Base-by-base conservation (phyloP, 1,140 invertebrate species). In the Sarcophaga peregrina region DNA sequence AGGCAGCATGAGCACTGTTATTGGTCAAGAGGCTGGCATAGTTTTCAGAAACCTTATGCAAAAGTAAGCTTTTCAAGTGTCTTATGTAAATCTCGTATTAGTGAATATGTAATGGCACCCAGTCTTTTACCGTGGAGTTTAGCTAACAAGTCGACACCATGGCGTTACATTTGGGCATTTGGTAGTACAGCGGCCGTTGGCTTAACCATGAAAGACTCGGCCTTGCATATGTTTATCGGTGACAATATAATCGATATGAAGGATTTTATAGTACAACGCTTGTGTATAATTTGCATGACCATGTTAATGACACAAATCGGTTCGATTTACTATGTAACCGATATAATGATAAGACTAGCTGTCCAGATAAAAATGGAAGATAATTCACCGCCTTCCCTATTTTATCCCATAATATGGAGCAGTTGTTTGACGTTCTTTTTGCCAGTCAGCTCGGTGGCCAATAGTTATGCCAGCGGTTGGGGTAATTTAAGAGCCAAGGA, bases 381-480 rank as follows among this genome's bases (percentile, higher is more conserved):
- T 0, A 20, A 68, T 20, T 9, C n/a, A 5, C 6, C 62, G 62
- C n/a, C 62, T 20, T 20, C 20, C 3, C 5, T 68, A 4, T 8
- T 68, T 3, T 68, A 20, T 68, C 62, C 62, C 15, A 68, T 68
- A 20, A 7, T n/a, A 17, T 68, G 62, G 62, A 17, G n/a, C 47
- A 50, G n/a, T 78, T 50, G 62, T 17, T 8, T 78, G 25, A 17
- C 75, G 0, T 78, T 78, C 17, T 8, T 78, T 15, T 17, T 78
- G 47, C 75, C 75, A 0, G 25, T 78, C 10, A 78, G 75, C 15
- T 50, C 47, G 17, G 46, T 48, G 15, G 47, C 75, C 6, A 78
- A 78, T 78, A 50, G 75, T 50, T 78, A 50, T 78, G 47, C 75
- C 50, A 47, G 47, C n/a, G 75, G 75, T 78, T 78, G 75, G 75